phyloP scores from a whole-genome alignment of 1,140 invertebrate genomes.

The Acromyrmex charruanus region DNA sequence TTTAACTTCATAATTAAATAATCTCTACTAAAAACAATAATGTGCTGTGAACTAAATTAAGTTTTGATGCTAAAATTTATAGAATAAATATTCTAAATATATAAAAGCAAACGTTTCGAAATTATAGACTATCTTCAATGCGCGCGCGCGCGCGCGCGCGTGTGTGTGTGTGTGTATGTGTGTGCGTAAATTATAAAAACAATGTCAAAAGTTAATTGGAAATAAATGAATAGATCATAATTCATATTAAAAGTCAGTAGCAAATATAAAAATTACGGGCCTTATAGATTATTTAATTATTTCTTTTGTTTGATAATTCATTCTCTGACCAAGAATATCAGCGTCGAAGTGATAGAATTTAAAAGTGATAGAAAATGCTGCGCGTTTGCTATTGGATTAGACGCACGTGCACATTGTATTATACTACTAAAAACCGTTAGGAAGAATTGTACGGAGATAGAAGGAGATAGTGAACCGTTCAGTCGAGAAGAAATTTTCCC shows the following conservation, averaged over 20 bases:
- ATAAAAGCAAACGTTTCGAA: too few species aligned
- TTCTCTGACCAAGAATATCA: conserved; percentile 4
- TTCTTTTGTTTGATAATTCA: neutral
- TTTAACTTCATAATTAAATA: neutral
- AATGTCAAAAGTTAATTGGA: too few species aligned
- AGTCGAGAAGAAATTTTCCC: conserved; percentile 59
- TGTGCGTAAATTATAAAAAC: too few species aligned
- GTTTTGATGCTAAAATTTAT: too few species aligned
- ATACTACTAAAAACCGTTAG: conserved; percentile 16
- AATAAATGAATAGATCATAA: too few species aligned
- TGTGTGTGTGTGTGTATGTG: too few species aligned
- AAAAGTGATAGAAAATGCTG: neutral
- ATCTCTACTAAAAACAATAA: neutral
- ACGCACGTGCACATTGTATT: conserved; percentile 2
- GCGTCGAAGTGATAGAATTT: neutral
- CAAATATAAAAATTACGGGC: too few species aligned
- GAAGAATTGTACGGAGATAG: conserved; percentile 6
- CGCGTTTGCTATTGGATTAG: conserved; percentile 29
- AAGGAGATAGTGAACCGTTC: conserved; percentile 41
- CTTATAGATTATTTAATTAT: neutral
- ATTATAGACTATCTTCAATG: too few species aligned
- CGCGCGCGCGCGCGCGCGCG: too few species aligned
- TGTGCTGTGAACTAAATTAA: too few species aligned
- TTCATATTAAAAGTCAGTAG: too few species aligned
- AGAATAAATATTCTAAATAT: too few species aligned